A percentile compares a stretch with the other conserved stretches of the same genome.
phyloP scores from a whole-genome alignment of 2,113 vertebrate genomes.

The Corythornis madagascariensis region DNA sequence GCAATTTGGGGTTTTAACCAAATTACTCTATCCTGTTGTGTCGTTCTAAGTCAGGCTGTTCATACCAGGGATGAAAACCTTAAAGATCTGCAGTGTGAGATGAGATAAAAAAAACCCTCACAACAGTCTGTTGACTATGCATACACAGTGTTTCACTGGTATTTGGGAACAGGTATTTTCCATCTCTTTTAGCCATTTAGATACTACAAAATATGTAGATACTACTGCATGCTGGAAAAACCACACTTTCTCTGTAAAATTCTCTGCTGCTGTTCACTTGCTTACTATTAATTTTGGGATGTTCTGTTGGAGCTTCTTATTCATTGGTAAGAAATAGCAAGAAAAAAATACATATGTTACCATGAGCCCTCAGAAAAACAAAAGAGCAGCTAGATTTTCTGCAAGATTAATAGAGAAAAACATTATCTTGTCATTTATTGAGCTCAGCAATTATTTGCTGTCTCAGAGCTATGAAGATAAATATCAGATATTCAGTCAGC shows the following conservation, averaged over 20 bases:
- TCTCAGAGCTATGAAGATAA: slow-evolving; percentile 68
- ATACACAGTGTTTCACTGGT: not conserved
- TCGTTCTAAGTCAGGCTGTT: not conserved
- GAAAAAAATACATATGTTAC: slow-evolving; percentile 40
- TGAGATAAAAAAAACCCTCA: not conserved
- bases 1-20: not conserved
- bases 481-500: slow-evolving; percentile 47
- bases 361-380: not conserved
- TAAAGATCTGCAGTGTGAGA: not conserved
- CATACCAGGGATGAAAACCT: not conserved
- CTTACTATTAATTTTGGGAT: slow-evolving; percentile 50
- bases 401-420: slow-evolving; percentile 61
- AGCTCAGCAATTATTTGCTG: slow-evolving; percentile 62
- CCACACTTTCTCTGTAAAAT: not conserved
- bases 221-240: not conserved
- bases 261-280: slow-evolving; percentile 21
- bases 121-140: not conserved
- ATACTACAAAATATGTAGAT: not conserved
- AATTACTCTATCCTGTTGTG: not conserved
- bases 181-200: not conserved
- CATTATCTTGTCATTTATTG: slow-evolving; percentile 58
- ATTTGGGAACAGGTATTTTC: not conserved
- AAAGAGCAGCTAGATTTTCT: not conserved
- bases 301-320: slow-evolving; percentile 17
- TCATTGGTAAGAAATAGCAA: slow-evolving; percentile 52